phyloP scores from a whole-genome alignment of 1,140 invertebrate species.

The Acromyrmex heyeri region DNA sequence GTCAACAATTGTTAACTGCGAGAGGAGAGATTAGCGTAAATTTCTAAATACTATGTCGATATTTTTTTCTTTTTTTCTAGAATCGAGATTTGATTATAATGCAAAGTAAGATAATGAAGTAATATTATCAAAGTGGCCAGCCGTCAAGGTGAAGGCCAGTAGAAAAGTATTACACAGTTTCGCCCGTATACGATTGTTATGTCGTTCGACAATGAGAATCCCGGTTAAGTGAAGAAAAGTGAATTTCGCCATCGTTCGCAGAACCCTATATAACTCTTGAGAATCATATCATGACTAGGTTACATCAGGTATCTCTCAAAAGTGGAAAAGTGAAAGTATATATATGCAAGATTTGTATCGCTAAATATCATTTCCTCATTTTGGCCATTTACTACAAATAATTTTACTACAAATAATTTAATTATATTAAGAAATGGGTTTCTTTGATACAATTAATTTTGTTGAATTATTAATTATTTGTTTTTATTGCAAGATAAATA shows the following conservation, averaged over 20 bases:
- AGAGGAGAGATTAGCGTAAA: not conserved
- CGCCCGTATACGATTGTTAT: constrained; percentile 7
- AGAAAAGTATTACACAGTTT: constrained; percentile 61
- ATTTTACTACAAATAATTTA: not conserved
- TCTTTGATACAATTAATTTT: not conserved
- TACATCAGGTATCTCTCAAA: constrained; percentile 28
- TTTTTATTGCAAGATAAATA: not conserved
- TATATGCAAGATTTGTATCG: constrained; percentile 12
- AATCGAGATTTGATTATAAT: not conserved
- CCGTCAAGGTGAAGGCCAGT: constrained; percentile 71
- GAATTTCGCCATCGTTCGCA: constrained; percentile 40
- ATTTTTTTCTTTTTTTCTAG: constrained; percentile 4
- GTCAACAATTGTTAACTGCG: not conserved
- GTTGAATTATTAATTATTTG: not conserved
- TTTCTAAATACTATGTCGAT: constrained; percentile 30
- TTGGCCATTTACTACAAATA: not conserved
- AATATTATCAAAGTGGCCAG: not conserved
- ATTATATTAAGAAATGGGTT: not conserved
- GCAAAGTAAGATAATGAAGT: constrained; percentile 1
- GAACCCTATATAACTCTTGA: not conserved
- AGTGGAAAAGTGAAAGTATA: constrained; percentile 62
- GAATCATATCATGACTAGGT: constrained; percentile 42
- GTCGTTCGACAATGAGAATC: constrained; percentile 11
- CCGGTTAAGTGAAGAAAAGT: constrained; percentile 47
- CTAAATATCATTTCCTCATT: constrained; percentile 9